A percentile compares a stretch with the other conserved stretches of the same genome.
phyloP scores from a whole-genome alignment of 2,113 vertebrate species.

The Mystacornis crossleyi region DNA sequence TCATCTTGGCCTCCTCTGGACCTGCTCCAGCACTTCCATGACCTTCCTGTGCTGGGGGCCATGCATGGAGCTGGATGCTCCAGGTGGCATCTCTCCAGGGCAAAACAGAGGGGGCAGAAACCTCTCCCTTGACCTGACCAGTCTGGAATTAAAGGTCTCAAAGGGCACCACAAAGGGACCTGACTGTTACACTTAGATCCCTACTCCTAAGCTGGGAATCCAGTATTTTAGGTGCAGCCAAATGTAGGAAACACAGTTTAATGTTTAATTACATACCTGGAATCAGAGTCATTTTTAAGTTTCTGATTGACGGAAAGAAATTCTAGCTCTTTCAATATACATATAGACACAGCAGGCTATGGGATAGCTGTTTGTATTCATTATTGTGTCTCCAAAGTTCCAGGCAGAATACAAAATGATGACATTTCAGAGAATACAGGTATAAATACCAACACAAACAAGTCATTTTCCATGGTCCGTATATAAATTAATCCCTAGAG shows the following conservation, averaged over 20 bases:
- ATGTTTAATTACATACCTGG: background rate
- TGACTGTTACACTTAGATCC: background rate
- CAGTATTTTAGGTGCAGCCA: background rate
- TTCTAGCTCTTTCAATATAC: background rate
- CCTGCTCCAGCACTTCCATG: background rate
- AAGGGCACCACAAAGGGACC: background rate
- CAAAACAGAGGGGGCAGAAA: background rate
- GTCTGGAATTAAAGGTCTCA: background rate
- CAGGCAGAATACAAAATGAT: background rate
- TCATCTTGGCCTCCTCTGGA: background rate
- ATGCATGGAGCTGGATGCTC: background rate
- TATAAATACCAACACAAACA: background rate
- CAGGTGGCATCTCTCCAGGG: background rate
- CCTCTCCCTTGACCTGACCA: background rate
- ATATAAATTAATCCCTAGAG: background rate
- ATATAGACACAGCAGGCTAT: background rate
- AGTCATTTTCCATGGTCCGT: background rate
- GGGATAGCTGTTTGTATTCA: background rate
- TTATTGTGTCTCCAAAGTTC: background rate
- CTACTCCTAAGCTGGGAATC: background rate
- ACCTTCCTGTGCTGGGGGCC: background rate
- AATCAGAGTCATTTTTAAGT: background rate
- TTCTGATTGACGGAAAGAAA: background rate
- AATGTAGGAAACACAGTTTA: background rate
- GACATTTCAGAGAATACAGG: background rate